Evolutionary conservation across 2,113 vertebrate genomes (phyloP).

Genomic region (Dromiciops gliroides): DNA sequence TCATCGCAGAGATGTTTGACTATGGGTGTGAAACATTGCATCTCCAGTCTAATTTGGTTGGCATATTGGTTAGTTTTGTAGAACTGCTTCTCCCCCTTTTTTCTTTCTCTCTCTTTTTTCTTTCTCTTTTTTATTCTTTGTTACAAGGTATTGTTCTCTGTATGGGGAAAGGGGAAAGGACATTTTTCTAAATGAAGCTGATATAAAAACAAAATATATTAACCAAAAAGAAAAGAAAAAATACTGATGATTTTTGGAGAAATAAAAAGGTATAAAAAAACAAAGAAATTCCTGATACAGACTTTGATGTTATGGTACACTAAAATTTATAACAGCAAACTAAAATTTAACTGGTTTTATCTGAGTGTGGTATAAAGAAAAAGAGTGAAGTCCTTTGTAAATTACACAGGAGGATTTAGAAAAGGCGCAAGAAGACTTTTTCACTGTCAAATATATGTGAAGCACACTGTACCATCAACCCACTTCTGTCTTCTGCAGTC

Average conservation of each 20-base stretch:
- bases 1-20: background rate
- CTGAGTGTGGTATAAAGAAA: background rate
- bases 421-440: background rate
- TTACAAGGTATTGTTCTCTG: background rate
- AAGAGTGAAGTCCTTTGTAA: background rate
- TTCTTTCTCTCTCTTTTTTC: no score
- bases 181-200: background rate
- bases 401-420: background rate
- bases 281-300: background rate
- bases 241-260: background rate
- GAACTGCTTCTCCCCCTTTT: no score
- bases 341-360: background rate
- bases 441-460: background rate
- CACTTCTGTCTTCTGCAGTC: background rate
- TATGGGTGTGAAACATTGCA: no score
- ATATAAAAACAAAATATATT: background rate
- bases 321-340: background rate
- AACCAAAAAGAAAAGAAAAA: background rate
- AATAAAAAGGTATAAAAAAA: background rate
- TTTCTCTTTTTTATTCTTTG: background rate
- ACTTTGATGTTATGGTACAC: background rate
- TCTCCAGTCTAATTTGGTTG: no score
- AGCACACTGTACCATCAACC: no score
- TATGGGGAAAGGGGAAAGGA: background rate
- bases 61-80: no score